Evolutionary conservation across 64 coral and sea anemone genomes (phyloP).

Genomic region (Pachyseris speciosa): DNA sequence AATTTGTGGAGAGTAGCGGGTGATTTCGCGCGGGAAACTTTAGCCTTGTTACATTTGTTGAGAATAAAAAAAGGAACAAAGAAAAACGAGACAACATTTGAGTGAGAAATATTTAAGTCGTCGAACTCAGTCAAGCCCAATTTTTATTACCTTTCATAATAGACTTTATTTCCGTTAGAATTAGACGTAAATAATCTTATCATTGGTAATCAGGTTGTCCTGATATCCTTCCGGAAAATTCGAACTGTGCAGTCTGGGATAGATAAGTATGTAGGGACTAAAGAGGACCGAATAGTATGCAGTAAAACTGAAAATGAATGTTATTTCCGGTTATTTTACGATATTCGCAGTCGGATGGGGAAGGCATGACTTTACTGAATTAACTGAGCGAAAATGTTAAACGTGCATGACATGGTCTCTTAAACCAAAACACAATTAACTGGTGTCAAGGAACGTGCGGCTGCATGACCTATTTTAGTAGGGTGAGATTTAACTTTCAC

Average conservation of each 20-base stretch:
- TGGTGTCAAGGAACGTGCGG: background rate
- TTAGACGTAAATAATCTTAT: background rate
- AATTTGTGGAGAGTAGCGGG: too few species aligned
- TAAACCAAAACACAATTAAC: background rate
- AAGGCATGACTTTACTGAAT: too few species aligned
- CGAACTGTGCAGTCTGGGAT: background rate
- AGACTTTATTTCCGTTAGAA: background rate
- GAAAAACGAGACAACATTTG: background rate
- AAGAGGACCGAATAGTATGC: background rate
- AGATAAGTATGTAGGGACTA: background rate
- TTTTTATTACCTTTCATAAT: background rate
- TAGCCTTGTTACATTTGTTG: too few species aligned
- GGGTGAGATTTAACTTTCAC: background rate
- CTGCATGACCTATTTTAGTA: too few species aligned
- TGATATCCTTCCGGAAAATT: constrained; percentile 14
- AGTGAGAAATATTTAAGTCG: background rate
- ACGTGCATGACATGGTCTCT: background rate
- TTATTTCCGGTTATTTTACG: too few species aligned
- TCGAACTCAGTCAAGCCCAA: background rate
- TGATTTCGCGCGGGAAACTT: too few species aligned
- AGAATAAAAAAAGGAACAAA: too few species aligned
- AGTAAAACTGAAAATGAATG: background rate
- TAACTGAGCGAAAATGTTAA: too few species aligned
- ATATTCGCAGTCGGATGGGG: too few species aligned
- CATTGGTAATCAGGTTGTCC: background rate